These are phyloP conservation scores for Galbula dea DNA, from an alignment of 2,113 vertebrate species.

Conservation along the genomic window DNA sequence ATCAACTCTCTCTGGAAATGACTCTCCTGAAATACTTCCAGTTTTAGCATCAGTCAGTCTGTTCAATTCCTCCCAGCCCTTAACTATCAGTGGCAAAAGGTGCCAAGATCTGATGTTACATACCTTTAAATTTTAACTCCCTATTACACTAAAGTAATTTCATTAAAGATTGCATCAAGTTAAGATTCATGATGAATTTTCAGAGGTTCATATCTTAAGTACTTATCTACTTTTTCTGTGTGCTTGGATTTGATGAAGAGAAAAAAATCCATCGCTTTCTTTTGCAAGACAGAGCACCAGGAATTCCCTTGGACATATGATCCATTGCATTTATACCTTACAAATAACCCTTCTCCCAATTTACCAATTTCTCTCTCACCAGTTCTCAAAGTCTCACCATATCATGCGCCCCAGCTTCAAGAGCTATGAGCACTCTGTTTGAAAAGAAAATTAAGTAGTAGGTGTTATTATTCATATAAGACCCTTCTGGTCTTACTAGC, in stretches of 20 bases:
- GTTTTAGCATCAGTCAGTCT: conserved; percentile 35
- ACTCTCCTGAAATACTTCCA: conserved; percentile 21
- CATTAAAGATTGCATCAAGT: conserved; percentile 28
- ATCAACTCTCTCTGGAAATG: conserved; percentile 13
- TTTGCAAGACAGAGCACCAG: background rate
- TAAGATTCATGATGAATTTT: conserved; percentile 29
- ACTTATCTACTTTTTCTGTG: background rate
- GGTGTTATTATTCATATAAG: background rate
- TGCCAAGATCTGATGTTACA: background rate
- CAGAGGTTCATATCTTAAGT: background rate
- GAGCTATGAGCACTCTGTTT: background rate
- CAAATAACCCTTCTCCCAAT: background rate
- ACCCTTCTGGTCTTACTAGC: background rate
- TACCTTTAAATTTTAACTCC: background rate
- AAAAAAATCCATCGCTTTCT: background rate
- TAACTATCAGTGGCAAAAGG: conserved; percentile 17
- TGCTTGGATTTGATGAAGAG: background rate
- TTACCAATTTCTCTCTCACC: background rate
- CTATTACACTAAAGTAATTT: background rate
- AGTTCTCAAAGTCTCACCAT: background rate
- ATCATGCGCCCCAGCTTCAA: background rate
- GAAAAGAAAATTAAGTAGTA: background rate
- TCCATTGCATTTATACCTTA: background rate
- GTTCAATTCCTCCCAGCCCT: background rate
- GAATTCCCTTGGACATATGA: background rate